Evolutionary conservation across 2,888 invertebrate genomes (phyloP).

Genomic region (Drosophila nr. perissopoda): DNA sequence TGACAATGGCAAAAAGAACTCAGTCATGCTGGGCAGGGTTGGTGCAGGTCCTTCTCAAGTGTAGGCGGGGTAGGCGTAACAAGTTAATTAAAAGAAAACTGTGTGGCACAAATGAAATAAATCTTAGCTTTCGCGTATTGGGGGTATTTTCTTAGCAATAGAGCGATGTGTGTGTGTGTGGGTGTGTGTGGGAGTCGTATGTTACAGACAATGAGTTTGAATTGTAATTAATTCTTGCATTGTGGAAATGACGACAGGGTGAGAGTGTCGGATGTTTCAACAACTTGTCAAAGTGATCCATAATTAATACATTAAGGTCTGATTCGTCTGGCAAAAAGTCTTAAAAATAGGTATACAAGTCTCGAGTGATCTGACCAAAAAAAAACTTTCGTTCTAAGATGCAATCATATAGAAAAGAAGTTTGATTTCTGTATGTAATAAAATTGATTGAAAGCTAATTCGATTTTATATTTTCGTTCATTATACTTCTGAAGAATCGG

Average conservation of each 20-base stretch:
- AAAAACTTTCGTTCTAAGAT: neutral
- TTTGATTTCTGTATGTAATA: neutral
- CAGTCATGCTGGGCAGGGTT: neutral
- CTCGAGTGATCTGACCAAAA: neutral
- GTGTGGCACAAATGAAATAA: conserved; percentile 76
- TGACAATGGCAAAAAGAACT: conserved; percentile 58
- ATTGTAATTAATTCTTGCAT: conserved; percentile 68
- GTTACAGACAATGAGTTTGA: conserved; percentile 62
- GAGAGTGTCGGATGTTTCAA: neutral
- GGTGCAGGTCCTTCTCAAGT: neutral
- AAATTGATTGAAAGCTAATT: neutral
- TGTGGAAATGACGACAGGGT: neutral
- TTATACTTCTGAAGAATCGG: neutral
- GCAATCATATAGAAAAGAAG: neutral
- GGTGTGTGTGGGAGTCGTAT: conserved; percentile 30
- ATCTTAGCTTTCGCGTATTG: conserved; percentile 50
- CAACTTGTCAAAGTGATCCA: neutral
- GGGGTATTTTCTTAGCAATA: conserved; percentile 2
- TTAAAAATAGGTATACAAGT: neutral
- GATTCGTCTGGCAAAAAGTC: neutral
- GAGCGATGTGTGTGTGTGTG: conserved; percentile 11
- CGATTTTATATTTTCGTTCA: neutral
- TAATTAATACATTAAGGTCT: conserved; percentile 16
- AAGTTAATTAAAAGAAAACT: conserved; percentile 80
- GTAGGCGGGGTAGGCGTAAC: conserved; percentile 45